A percentile compares a stretch with the other conserved stretches of the same genome.
These are phyloP conservation scores for Scolopax bukidnonensis DNA, from an alignment of 2,797 vertebrate species.

Conservation along the genomic window DNA sequence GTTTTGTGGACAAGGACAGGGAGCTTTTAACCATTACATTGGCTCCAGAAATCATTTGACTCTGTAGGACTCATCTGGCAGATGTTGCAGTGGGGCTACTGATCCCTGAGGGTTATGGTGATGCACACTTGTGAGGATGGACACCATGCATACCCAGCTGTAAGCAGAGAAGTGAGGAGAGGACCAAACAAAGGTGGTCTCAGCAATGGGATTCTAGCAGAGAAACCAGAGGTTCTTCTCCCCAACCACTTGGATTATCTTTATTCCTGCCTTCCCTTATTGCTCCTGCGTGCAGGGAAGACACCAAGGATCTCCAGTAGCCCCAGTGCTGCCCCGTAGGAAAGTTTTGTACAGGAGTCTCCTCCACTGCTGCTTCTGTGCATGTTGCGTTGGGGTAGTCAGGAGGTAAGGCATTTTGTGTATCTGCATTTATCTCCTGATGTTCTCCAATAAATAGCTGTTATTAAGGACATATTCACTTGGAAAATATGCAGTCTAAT, in stretches of 20 bases:
- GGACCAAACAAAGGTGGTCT: neutral
- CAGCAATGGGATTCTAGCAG: neutral
- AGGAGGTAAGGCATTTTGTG: neutral
- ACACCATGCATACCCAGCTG: rapidly evolving
- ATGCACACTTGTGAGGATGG: neutral
- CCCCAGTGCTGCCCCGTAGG: neutral
- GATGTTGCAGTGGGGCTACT: neutral
- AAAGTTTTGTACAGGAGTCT: neutral
- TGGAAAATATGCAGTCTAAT: neutral
- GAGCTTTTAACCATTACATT: neutral
- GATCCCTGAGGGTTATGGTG: neutral
- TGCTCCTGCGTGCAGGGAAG: neutral
- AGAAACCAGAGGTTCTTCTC: neutral
- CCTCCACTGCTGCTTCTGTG: neutral
- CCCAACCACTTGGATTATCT: neutral
- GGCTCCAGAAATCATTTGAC: neutral
- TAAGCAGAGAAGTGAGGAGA: neutral
- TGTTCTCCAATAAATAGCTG: neutral
- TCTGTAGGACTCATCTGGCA: neutral
- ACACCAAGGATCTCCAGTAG: neutral
- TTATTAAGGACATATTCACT: neutral
- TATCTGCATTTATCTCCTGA: too few species aligned
- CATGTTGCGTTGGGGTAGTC: neutral
- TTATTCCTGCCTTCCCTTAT: neutral
- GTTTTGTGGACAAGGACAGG: neutral